Evolutionary conservation across 2,888 invertebrate genomes (phyloP), one percentile per base, ranked within the genome.

Genomic region (Trachelus tabidus): DNA sequence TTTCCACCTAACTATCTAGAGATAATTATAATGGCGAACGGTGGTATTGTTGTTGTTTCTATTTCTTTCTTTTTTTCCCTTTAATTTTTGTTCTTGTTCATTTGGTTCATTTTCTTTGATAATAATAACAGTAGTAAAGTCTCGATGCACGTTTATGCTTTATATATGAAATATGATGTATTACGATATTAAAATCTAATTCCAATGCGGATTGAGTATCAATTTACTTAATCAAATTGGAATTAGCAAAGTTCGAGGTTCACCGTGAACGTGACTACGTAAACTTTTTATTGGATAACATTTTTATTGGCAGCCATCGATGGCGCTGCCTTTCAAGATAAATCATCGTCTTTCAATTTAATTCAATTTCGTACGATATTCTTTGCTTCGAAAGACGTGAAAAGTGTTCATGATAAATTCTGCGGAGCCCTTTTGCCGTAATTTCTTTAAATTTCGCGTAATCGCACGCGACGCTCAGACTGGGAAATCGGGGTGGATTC

Each of bases 391-490:
- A 56, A 56, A 23, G 23, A 56, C 23, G 56, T 56, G 56, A 56
- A 56, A 56, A 76, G 73, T 76, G 71, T 77, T 78, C 37, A 34
- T 77, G 56, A 68, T 76, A 12, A 69, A 69, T 73, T 37, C 31
- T 37, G 69, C 68, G 40, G 87, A 87, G 88, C 87, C 87, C 87
- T 83, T 87, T 83, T 81, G 81, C 87, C 88, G 88, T 88, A 85
- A 85, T 85, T 87, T 87, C 82, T 84, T 86, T 77, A 75, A 75
- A 79, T 74, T 77, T 56, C 9, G 56, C 56, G 23, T 56, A 56
- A 56, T 73, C 30, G 23, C 23, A 23, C 56, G 9, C 56, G 23
- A 56, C 15, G 56, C 56, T 56, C 23, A 56, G 56, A 56, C 56
- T 56, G 23, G 56, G 23, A n/a, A 77, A 78, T 81, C 78, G 79